Percentiles rank a stretch among this genome's conserved stretches.
phyloP scores from a whole-genome alignment of 2,113 vertebrate species.

The Toxotes jaculatrix region DNA sequence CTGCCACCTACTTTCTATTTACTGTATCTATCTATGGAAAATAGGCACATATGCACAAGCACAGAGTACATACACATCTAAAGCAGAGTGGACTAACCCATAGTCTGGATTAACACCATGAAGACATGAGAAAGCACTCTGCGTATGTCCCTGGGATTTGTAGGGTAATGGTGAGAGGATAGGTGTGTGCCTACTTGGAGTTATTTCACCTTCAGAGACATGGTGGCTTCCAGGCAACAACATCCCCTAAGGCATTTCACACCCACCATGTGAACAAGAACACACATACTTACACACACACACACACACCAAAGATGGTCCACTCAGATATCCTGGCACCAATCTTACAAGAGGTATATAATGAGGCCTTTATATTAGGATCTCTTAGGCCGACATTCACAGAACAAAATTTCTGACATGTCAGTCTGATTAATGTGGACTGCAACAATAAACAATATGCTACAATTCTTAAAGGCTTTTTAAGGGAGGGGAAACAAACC shows the following conservation, averaged over 20 bases:
- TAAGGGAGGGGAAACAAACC: too few species aligned
- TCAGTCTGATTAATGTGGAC: too few species aligned
- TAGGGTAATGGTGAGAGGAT: slow-evolving; percentile 75
- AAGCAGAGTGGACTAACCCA: slow-evolving; percentile 41
- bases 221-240: slow-evolving; percentile 72
- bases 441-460: too few species aligned
- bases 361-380: too few species aligned
- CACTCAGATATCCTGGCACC: not conserved
- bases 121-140: slow-evolving; percentile 82
- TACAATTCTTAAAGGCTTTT: too few species aligned
- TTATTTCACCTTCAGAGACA: slow-evolving; percentile 80
- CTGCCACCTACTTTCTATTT: not conserved
- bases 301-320: slow-evolving; percentile 27
- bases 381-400: too few species aligned
- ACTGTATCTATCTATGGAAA: slow-evolving; percentile 11
- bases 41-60: slow-evolving; percentile 29
- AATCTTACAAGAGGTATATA: too few species aligned
- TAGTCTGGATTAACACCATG: slow-evolving; percentile 67
- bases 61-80: slow-evolving; percentile 1
- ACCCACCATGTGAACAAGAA: slow-evolving; percentile 66
- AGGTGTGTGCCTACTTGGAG: slow-evolving; percentile 65
- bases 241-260: slow-evolving; percentile 61
- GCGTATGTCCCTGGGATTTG: slow-evolving; percentile 53
- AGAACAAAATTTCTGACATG: too few species aligned
- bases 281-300: slow-evolving; percentile 26